phyloP scores from a whole-genome alignment of 2,113 vertebrate species.

The Pomatostomus ruficeps region DNA sequence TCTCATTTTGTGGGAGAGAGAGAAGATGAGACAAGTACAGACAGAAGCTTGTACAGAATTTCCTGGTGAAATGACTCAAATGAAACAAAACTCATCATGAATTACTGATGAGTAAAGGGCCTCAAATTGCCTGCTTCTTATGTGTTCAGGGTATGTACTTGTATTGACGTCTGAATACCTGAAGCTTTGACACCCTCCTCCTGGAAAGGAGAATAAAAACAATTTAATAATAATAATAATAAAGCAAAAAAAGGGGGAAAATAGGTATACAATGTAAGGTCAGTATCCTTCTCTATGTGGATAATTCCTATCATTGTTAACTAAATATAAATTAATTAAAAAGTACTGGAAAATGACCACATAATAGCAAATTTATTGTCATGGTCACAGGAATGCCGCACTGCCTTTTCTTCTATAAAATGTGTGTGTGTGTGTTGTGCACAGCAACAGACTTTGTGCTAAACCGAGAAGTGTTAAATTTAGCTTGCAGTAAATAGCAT shows the following conservation, averaged over 20 bases:
- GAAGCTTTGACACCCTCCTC: background rate
- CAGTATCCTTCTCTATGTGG: background rate
- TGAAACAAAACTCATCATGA: background rate
- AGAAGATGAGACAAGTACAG: background rate
- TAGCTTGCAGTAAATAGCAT: background rate
- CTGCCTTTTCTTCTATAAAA: background rate
- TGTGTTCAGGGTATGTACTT: background rate
- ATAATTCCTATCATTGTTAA: background rate
- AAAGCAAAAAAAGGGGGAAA: background rate
- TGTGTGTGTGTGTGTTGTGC: background rate
- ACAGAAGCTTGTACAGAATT: background rate
- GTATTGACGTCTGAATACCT: background rate
- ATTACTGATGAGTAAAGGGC: background rate
- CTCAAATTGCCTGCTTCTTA: background rate
- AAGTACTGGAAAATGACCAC: background rate
- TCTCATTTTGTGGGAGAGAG: background rate
- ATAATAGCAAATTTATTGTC: background rate
- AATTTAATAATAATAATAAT: background rate
- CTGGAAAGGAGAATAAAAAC: background rate
- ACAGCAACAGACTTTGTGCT: background rate
- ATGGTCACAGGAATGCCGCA: background rate
- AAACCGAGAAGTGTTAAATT: slow-evolving; percentile 4
- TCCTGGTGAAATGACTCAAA: background rate
- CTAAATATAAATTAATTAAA: background rate
- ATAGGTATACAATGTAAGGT: background rate